Conservation (phyloP, 2,113 vertebrate genomes). For the Tychaedon coryphoeus region DNA sequence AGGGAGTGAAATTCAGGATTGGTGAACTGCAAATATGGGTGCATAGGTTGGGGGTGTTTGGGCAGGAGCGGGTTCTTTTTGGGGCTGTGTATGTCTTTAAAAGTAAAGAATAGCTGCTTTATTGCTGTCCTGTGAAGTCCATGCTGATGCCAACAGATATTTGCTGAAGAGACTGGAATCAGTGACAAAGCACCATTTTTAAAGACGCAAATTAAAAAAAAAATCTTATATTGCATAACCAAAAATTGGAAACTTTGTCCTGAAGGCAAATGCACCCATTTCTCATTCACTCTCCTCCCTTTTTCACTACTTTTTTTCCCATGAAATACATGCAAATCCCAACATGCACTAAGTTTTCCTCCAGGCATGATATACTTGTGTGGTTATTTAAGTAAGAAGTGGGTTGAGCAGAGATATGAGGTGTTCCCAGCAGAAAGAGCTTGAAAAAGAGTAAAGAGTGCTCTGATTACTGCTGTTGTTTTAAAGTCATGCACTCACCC, state of each 20-base stretch:
- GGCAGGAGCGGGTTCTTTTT: neutral
- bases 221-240: conserved; percentile 30
- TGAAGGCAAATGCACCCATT: conserved; percentile 46
- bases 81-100: neutral
- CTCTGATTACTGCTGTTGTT: neutral
- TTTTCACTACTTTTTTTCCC: conserved; percentile 58
- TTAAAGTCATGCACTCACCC: neutral
- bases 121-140: neutral
- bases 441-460: neutral
- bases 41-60: neutral
- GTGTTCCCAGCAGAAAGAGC: neutral
- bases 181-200: conserved; percentile 14
- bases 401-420: neutral
- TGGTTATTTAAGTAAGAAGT: conserved; percentile 44
- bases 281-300: conserved; percentile 49
- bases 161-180: neutral
- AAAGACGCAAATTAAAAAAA: neutral
- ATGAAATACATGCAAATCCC: conserved; percentile 62
- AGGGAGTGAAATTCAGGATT: neutral
- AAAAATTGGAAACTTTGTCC: conserved; percentile 63
- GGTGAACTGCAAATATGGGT: neutral
- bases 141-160: neutral
- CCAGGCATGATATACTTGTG: conserved; percentile 48
- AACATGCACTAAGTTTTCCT: conserved; percentile 55
- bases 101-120: neutral